Percentiles rank a stretch among this genome's conserved stretches.
Conservation (phyloP, 53 echinoderm and acorn worm species). For the Holothuria leucospilota region DNA sequence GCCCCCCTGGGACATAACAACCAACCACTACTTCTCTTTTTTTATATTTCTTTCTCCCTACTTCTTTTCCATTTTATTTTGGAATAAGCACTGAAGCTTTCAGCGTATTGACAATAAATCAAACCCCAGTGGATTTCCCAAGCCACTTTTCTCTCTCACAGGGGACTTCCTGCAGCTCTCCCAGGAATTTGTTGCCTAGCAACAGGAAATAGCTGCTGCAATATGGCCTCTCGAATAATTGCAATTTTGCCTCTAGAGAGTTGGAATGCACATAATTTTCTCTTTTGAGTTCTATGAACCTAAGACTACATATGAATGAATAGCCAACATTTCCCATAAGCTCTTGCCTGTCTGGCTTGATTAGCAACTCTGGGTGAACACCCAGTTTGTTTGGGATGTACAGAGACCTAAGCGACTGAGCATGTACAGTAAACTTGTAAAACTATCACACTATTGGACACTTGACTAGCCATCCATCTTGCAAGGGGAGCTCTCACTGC, state of each 20-base stretch:
- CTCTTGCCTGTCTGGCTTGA: slow-evolving; percentile 11
- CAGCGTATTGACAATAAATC: slow-evolving; percentile 58
- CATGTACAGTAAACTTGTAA: too few relatives aligned
- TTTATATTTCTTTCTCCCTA: neutral
- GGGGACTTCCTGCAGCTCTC: slow-evolving; percentile 52
- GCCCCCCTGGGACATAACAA: slow-evolving; percentile 39
- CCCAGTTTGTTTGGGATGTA: too few relatives aligned
- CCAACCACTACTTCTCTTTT: slow-evolving; percentile 21
- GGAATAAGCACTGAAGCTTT: slow-evolving; percentile 47
- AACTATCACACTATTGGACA: too few relatives aligned
- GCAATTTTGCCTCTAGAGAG: slow-evolving; percentile 46
- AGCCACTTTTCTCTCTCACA: slow-evolving; percentile 48
- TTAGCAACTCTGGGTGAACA: slow-evolving; percentile 11
- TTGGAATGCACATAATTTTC: slow-evolving; percentile 52
- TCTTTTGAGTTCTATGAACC: slow-evolving; percentile 51
- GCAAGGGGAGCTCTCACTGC: too few relatives aligned
- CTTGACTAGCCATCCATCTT: too few relatives aligned
- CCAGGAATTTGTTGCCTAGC: slow-evolving; percentile 37
- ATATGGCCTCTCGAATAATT: slow-evolving; percentile 58
- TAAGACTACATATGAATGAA: slow-evolving; percentile 21
- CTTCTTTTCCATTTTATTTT: slow-evolving; percentile 37
- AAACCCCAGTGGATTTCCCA: slow-evolving; percentile 52
- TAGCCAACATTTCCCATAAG: slow-evolving; percentile 49
- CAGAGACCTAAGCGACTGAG: too few relatives aligned
- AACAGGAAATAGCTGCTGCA: slow-evolving; percentile 49